These are phyloP conservation scores for Ceriagrion tenellum DNA, from an alignment of 2,888 invertebrate species.

Conservation along the genomic window DNA sequence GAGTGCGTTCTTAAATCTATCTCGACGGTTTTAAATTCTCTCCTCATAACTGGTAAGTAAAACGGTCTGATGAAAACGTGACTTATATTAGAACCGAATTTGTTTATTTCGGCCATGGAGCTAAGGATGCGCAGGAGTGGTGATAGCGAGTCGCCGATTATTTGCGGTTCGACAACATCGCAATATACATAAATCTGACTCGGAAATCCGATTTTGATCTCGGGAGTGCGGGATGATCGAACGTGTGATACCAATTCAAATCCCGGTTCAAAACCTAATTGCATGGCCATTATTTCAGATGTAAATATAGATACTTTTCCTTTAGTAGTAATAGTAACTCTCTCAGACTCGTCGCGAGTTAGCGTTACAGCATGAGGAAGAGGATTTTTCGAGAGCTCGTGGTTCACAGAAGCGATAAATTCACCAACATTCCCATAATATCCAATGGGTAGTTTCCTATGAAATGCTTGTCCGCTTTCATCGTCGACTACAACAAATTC, in stretches of 20 bases:
- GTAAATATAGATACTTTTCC: not conserved
- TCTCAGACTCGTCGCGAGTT: not conserved
- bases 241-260: not conserved
- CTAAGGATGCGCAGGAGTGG: constrained; percentile 73
- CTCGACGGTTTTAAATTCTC: constrained; percentile 48
- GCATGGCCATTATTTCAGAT: constrained; percentile 15
- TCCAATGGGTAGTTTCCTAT: not conserved
- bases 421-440: not conserved
- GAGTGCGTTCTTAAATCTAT: constrained; percentile 37
- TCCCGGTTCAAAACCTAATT: constrained; percentile 42
- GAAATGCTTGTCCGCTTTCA: not conserved
- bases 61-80: constrained; percentile 58
- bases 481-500: not conserved
- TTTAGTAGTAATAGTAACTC: not conserved
- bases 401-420: not conserved
- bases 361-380: not conserved
- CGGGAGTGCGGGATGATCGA: not conserved
- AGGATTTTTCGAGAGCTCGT: not conserved
- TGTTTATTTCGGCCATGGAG: constrained; percentile 70
- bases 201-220: constrained; percentile 68
- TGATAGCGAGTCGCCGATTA: constrained; percentile 72
- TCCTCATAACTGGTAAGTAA: constrained; percentile 71
- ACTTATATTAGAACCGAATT: constrained; percentile 69
- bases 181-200: constrained; percentile 72
- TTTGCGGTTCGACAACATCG: constrained; percentile 73